Evolutionary conservation across 2,113 vertebrate genomes (phyloP).

Genomic region (Rynchops niger): DNA sequence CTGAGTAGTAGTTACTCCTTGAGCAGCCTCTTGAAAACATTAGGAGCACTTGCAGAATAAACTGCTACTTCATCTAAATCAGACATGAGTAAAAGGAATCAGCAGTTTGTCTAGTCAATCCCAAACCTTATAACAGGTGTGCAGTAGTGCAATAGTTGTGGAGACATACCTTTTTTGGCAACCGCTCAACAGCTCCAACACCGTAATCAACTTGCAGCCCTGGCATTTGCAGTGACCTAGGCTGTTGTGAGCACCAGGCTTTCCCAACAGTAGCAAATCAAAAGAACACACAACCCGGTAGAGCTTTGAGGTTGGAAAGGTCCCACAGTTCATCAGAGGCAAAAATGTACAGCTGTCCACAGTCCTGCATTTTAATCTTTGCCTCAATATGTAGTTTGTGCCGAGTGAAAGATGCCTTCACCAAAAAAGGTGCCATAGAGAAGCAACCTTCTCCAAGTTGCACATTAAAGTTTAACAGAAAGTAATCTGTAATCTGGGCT

Average conservation of each 20-base stretch:
- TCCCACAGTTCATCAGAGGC: background rate
- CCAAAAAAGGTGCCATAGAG: background rate
- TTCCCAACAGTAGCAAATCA: background rate
- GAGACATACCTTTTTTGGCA: background rate
- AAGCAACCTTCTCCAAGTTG: background rate
- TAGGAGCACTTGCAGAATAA: background rate
- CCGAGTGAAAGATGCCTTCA: background rate
- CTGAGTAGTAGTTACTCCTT: background rate
- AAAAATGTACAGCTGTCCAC: background rate
- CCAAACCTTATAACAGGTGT: background rate
- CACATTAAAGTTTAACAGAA: background rate
- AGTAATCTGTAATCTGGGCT: background rate
- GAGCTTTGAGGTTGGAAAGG: background rate
- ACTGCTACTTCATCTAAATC: background rate
- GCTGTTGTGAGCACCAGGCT: background rate
- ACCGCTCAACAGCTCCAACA: background rate
- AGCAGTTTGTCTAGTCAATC: background rate
- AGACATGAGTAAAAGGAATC: background rate
- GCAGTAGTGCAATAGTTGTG: background rate
- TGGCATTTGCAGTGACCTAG: background rate
- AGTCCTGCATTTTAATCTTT: background rate
- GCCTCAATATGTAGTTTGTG: background rate
- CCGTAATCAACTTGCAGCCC: background rate
- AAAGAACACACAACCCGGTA: background rate
- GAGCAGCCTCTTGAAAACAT: background rate